Evolutionary conservation across 2,797 vertebrate genomes (phyloP).

Genomic region (Dendrocincla tyrannina): DNA sequence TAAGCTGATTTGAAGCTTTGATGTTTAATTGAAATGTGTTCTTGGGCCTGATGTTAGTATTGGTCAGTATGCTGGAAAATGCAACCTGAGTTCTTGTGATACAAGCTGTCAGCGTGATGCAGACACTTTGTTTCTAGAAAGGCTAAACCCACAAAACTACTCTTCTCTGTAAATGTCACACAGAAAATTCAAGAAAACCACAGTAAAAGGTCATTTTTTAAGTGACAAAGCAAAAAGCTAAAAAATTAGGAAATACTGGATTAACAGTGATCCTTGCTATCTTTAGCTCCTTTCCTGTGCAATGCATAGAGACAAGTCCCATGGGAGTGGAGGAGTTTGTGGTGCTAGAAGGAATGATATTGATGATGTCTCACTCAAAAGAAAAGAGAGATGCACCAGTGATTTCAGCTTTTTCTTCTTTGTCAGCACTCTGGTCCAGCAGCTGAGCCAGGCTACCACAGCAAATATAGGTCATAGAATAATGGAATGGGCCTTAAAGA

Average conservation of each 20-base stretch:
- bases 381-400: neutral
- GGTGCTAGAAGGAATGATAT: neutral
- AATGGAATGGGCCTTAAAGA: neutral
- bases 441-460: neutral
- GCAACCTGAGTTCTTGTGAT: neutral
- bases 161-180: neutral
- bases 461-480: neutral
- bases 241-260: neutral
- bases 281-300: neutral
- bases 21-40: slow-evolving; percentile 5
- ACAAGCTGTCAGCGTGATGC: neutral
- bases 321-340: neutral
- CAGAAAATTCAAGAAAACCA: neutral
- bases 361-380: neutral
- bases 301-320: neutral
- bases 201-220: neutral
- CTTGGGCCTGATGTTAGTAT: neutral
- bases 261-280: neutral
- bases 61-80: neutral
- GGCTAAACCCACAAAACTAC: neutral
- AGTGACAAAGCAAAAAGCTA: neutral
- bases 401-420: neutral
- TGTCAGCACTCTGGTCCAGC: neutral
- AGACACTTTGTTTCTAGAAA: neutral
- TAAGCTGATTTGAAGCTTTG: slow-evolving; percentile 30